These are phyloP conservation scores for Melanerpes aurifrons DNA, from an alignment of 2,113 vertebrate genomes.

Conservation along the genomic window DNA sequence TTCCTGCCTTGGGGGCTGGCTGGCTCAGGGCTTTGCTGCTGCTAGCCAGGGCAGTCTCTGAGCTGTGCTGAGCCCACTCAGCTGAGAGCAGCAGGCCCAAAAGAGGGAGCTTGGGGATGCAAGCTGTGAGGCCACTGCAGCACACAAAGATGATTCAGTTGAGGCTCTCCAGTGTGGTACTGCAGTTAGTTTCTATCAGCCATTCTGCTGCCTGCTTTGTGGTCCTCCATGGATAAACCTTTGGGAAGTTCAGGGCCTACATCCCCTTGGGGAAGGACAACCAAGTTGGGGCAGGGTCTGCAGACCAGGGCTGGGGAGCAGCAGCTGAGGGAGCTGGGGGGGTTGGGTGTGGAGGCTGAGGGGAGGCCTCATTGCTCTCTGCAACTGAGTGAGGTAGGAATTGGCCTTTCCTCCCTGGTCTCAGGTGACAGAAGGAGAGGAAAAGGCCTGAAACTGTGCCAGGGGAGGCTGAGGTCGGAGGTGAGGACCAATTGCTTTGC, in stretches of 20 bases:
- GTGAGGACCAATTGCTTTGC: too few relatives aligned
- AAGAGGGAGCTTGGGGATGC: background rate
- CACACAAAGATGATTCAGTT: background rate
- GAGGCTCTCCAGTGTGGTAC: background rate
- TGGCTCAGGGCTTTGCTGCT: background rate
- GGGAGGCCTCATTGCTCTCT: too few relatives aligned
- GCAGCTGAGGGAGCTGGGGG: too few relatives aligned
- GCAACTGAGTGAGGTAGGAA: too few relatives aligned
- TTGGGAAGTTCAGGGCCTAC: background rate
- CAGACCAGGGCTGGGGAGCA: too few relatives aligned
- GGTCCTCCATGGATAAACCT: background rate
- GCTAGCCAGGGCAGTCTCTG: background rate
- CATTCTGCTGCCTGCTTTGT: background rate
- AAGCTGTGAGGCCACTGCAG: background rate
- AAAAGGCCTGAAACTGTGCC: too few relatives aligned
- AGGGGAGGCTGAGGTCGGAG: too few relatives aligned
- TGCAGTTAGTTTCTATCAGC: background rate
- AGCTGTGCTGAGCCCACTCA: background rate
- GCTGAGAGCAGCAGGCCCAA: background rate
- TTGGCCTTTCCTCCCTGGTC: too few relatives aligned
- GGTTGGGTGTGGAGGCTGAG: too few relatives aligned
- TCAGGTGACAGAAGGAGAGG: too few relatives aligned
- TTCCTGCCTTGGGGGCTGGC: background rate
- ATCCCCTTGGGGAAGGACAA: background rate
- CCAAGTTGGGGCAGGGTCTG: too few relatives aligned